Percentiles rank a stretch among this genome's conserved stretches.
phyloP scores from a whole-genome alignment of 2,888 invertebrate species.

The Rhimphoctona megacephalus region DNA sequence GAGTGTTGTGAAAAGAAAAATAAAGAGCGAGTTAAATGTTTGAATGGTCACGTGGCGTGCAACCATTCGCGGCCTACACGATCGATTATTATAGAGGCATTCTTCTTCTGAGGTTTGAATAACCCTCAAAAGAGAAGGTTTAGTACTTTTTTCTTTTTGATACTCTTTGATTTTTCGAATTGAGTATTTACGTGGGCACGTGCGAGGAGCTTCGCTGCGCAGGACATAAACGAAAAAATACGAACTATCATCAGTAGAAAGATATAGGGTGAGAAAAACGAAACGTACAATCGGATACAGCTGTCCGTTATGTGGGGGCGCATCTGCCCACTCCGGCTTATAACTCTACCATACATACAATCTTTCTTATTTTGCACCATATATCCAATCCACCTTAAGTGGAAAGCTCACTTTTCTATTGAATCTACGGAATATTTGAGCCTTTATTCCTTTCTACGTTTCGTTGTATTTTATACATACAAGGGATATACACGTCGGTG shows the following conservation, averaged over 20 bases:
- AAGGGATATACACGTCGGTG: slow-evolving; percentile 5
- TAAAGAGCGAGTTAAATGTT: slow-evolving; percentile 39
- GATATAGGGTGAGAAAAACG: no score
- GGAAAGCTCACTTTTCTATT: slow-evolving; percentile 54
- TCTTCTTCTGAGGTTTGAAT: slow-evolving; percentile 24
- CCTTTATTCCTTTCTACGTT: slow-evolving; percentile 12
- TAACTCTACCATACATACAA: background rate
- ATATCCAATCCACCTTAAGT: slow-evolving; percentile 43
- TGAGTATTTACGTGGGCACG: slow-evolving; percentile 37
- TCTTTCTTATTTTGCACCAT: slow-evolving; percentile 36
- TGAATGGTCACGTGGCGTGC: slow-evolving; percentile 54
- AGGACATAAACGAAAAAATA: slow-evolving; percentile 71
- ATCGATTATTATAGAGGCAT: slow-evolving; percentile 62
- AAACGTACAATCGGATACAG: slow-evolving; percentile 69
- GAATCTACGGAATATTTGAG: slow-evolving; percentile 56
- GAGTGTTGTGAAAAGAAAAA: background rate
- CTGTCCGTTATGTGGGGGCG: slow-evolving; percentile 81
- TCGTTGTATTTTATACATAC: slow-evolving; percentile 29
- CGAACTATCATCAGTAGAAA: slow-evolving; percentile 72
- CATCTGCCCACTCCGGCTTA: slow-evolving; percentile 76
- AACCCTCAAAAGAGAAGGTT: background rate
- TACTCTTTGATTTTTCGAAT: slow-evolving; percentile 62
- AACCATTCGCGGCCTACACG: slow-evolving; percentile 47
- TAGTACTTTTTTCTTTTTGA: background rate
- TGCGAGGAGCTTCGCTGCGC: slow-evolving; percentile 14